Evolutionary conservation across 2,797 vertebrate species (phyloP).

Genomic region (Periophthalmus magnuspinnatus): DNA sequence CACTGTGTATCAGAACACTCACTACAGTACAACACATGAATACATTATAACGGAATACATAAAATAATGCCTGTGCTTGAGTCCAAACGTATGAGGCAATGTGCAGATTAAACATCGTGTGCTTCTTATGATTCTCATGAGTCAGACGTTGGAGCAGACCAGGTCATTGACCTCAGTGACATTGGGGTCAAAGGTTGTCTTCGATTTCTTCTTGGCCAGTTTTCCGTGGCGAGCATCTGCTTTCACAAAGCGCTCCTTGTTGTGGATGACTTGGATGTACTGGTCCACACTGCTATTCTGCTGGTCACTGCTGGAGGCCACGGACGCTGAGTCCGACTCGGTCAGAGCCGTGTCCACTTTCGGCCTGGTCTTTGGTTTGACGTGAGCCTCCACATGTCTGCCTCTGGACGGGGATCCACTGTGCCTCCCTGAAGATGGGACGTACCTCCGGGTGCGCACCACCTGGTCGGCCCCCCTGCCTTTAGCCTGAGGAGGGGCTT

Average conservation of each 20-base stretch:
- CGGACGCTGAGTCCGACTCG: slow-evolving; percentile 88
- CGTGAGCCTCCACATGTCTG: slow-evolving; percentile 63
- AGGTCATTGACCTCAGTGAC: slow-evolving; percentile 76
- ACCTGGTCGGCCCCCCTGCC: slow-evolving; percentile 61
- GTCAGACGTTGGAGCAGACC: slow-evolving; percentile 89
- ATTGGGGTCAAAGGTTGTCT: slow-evolving; percentile 65
- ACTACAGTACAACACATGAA: not conserved
- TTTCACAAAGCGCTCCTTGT: slow-evolving; percentile 81
- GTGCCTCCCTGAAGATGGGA: slow-evolving; percentile 49
- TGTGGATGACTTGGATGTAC: slow-evolving; percentile 88
- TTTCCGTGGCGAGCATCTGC: slow-evolving; percentile 65
- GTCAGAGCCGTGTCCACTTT: slow-evolving; percentile 79
- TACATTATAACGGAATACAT: not conserved
- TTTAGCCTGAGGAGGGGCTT: slow-evolving; percentile 63
- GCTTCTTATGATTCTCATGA: not conserved
- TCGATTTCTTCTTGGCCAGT: slow-evolving; percentile 76
- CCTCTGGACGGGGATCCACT: slow-evolving; percentile 33
- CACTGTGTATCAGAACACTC: too few species aligned
- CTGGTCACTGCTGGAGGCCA: slow-evolving; percentile 90
- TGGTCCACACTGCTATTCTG: slow-evolving; percentile 90
- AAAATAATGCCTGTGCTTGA: not conserved
- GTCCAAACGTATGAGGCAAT: too few species aligned
- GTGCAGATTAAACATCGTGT: not conserved
- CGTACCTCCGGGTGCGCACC: slow-evolving; percentile 36
- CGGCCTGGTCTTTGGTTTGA: slow-evolving; percentile 76